A percentile compares a stretch with the other conserved stretches of the same genome.
These are phyloP conservation scores for Typhlomys cinereus DNA, from an alignment of 2,113 vertebrate genomes.

Conservation along the genomic window DNA sequence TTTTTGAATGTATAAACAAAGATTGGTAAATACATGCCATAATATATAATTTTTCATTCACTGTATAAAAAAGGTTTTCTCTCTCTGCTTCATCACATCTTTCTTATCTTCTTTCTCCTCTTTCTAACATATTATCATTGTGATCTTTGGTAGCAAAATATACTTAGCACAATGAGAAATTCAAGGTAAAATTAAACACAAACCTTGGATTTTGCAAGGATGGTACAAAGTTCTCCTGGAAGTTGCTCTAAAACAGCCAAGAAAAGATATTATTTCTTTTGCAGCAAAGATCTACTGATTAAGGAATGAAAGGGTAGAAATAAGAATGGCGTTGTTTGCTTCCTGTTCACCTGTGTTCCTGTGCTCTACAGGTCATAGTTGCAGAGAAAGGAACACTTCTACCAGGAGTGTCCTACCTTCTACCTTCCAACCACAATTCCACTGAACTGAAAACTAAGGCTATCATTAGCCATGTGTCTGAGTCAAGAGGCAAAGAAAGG, in stretches of 20 bases:
- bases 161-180: background rate
- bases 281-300: background rate
- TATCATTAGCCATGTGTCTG: background rate
- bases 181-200: background rate
- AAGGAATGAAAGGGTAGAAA: background rate
- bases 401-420: too few relatives aligned
- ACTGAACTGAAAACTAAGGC: background rate
- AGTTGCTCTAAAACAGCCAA: background rate
- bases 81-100: background rate
- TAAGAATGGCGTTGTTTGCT: background rate
- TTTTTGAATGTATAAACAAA: background rate
- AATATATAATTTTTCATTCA: background rate
- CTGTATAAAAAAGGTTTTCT: background rate
- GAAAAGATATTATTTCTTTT: background rate
- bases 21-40: background rate
- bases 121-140: background rate
- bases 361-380: background rate
- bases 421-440: background rate
- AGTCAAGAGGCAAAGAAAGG: background rate
- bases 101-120: background rate
- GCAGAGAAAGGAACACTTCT: background rate
- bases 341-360: too few relatives aligned
- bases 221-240: background rate
- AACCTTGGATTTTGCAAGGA: background rate
- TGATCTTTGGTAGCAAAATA: background rate